Evolutionary conservation across 2,888 invertebrate species (phyloP), one percentile per base, ranked within the genome.

Genomic region (Troides helena): DNA sequence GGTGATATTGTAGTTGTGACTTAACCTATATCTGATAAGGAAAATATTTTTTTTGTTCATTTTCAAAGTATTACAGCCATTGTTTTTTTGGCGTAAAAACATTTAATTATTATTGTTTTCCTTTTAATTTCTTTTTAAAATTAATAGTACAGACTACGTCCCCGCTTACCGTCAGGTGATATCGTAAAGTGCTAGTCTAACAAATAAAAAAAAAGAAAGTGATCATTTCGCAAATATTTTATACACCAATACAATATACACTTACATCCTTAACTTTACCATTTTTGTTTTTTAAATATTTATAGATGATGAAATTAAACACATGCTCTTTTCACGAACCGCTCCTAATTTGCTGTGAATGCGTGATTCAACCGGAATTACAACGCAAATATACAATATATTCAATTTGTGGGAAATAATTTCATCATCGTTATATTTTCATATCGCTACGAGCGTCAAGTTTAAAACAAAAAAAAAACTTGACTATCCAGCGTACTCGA

Each of bases 371-470:
- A 21, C 57, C 50, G 21, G 21, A 68, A 21, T 25, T 60, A 57
- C 43, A 43, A 30, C 46, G 10, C 25, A 57, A 50, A 46, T 50
- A 50, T 50, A 65, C 60, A 39, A 59, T 30, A 18, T 56, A 43
- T 46, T 61, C 30, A 61, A 62, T 46, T 65, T 46, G 65, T 69
- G 67, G 67, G 69, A 72, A 73, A 68, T 72, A 63, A 69, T 71
- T 62, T 62, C 36, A 53, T 63, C 62, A 65, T 68, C 60, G 36
- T 21, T 39, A 66, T 64, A 64, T 71, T 68, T 72, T 71, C 64
- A 68, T 70, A 61, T 70, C 67, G 53, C 61, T 50, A 61, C 66
- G 65, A 70, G 53, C 58, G 58, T 30, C 23, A 18, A 50, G 56
- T 62, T 60, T 30, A 25, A 64, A 56, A 69, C 18, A 58, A 39